Evolutionary conservation across 2,888 invertebrate genomes (phyloP).

Genomic region (Ophion costatus): DNA sequence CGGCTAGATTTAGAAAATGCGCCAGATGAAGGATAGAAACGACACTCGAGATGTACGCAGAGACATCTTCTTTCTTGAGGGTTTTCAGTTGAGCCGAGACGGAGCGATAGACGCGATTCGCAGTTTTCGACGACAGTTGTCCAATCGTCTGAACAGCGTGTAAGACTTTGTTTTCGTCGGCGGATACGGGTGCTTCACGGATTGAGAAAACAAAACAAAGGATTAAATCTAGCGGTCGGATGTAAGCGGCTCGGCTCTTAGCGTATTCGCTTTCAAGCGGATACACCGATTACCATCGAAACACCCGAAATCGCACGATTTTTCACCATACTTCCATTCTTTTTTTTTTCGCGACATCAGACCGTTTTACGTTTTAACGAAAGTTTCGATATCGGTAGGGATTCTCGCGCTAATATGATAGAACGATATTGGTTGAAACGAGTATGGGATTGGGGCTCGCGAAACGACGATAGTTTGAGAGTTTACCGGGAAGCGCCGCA

Average conservation of each 20-base stretch:
- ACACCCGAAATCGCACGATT: not conserved
- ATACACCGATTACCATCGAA: not conserved
- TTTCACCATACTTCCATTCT: not conserved
- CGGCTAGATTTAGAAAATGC: constrained; percentile 74
- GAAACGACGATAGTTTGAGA: not conserved
- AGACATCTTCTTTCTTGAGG: constrained; percentile 80
- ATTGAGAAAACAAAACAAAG: not conserved
- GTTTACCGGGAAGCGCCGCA: constrained; percentile 82
- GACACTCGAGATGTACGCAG: constrained; percentile 78
- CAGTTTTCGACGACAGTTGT: constrained; percentile 89
- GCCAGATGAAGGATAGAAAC: constrained; percentile 81
- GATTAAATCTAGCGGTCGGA: too few relatives aligned
- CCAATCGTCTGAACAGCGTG: constrained; percentile 91
- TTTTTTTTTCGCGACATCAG: too few relatives aligned
- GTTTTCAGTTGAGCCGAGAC: constrained; percentile 87
- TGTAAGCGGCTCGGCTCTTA: too few relatives aligned
- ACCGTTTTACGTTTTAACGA: not conserved
- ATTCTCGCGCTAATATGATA: too few relatives aligned
- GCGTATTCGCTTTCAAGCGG: too few relatives aligned
- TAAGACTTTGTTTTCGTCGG: constrained; percentile 88
- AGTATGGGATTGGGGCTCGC: not conserved
- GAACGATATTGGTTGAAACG: not conserved
- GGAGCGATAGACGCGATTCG: constrained; percentile 89
- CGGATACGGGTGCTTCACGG: constrained; percentile 86
- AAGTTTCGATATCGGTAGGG: too few relatives aligned